Percentiles rank a stretch among this genome's conserved stretches.
Conservation (phyloP, 2,888 invertebrate genomes). For the Heteromurus nitidus region DNA sequence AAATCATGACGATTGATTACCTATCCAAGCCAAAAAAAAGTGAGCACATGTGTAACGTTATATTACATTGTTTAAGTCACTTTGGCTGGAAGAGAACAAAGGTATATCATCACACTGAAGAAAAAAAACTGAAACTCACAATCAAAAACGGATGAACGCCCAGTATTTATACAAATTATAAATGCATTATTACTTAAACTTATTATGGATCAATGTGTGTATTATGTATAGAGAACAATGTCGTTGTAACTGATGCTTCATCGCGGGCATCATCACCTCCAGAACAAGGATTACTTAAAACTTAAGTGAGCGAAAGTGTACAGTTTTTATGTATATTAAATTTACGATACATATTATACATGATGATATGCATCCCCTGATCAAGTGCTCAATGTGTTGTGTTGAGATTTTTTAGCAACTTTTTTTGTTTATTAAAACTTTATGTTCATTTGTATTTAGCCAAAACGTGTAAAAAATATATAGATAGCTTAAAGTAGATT, state of each 20-base stretch:
- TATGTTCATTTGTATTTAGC: too few relatives aligned
- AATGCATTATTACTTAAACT: too few relatives aligned
- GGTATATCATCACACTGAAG: constrained; percentile 15
- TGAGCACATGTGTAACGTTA: too few relatives aligned
- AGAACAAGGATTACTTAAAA: background rate
- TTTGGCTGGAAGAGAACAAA: too few relatives aligned
- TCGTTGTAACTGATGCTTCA: too few relatives aligned
- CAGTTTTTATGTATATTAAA: constrained; percentile 1
- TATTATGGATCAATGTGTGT: constrained; percentile 13
- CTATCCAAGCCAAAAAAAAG: too few relatives aligned
- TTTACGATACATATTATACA: background rate
- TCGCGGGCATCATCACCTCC: too few relatives aligned
- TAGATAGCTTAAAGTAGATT: too few relatives aligned
- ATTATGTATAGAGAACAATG: too few relatives aligned
- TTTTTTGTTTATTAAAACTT: constrained; percentile 8
- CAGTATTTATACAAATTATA: constrained; percentile 56
- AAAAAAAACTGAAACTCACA: constrained; percentile 24
- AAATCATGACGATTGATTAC: too few relatives aligned
- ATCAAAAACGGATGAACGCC: constrained; percentile 44
- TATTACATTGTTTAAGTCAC: too few relatives aligned
- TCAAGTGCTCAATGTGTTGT: constrained; percentile 66
- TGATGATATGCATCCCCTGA: constrained; percentile 39
- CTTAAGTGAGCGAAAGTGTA: background rate
- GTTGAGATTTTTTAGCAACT: constrained; percentile 55
- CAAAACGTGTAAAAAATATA: too few relatives aligned